Base-by-base conservation (phyloP, 2,888 invertebrate species). In the Tholera decimalis region DNA sequence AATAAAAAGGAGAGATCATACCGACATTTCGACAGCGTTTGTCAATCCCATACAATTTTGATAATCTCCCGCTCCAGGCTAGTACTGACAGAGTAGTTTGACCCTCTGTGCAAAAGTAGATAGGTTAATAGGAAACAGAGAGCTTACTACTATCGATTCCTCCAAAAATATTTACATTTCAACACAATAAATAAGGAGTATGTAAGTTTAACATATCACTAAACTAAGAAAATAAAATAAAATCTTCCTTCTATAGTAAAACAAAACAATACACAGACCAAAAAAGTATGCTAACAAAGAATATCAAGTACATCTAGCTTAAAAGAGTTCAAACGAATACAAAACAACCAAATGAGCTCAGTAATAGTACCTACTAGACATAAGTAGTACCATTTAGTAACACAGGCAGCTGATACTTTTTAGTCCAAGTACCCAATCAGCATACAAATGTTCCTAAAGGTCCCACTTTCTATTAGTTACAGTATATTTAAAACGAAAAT, bases 401-500 rank as follows among this genome's bases (percentile, higher is more conserved):
- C 70, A 43, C 49, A 62, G 46, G 46, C 72, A 64, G 51, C 72
- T 71, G 70, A 72, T 70, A 70, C 70, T 70, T 70, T 70, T 64
- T 64, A 56, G 51, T 47, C 51, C 0, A 71, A 64, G 56, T 50
- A 66, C 58, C 74, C 30, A 56, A 73, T 73, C 58, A 62, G 58
- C 63, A 69, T 62, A 55, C 59, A 22, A 73, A 68, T 58, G 57
- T 44, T 54, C 65, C 62, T 20, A 55, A 41, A 53, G 66, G 35
- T 68, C 26, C 57, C 28, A 56, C 46, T 46, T 68, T 59, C 58
- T 43, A 75, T 74, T 75, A 75, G 73, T 74, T 70, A 60, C 59
- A 59, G 75, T 64, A 64, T 75, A 60, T 69, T 73, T 69, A 46
- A 66, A 76, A 61, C 39, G 51, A 67, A 63, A 72, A 76, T 63